Evolutionary conservation across 2,888 invertebrate genomes (phyloP).

Genomic region (Drosophila affinis): DNA sequence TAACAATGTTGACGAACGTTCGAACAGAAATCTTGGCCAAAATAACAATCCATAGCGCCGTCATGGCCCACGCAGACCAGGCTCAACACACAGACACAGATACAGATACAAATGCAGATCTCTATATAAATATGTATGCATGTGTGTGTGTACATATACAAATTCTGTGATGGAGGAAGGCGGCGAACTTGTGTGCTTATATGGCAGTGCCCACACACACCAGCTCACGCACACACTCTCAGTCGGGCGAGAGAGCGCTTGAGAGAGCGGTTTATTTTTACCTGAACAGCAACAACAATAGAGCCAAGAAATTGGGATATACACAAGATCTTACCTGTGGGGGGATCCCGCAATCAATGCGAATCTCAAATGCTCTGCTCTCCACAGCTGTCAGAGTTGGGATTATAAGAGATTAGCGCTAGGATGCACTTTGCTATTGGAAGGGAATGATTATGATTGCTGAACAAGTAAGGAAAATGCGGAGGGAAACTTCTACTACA

Average conservation of each 20-base stretch:
- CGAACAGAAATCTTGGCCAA: conserved; percentile 64
- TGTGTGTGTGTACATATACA: conserved; percentile 2
- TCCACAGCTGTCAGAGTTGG: conserved; percentile 39
- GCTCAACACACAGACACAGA: conserved; percentile 24
- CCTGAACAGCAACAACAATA: conserved; percentile 55
- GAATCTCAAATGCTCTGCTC: conserved; percentile 38
- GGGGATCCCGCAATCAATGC: conserved; percentile 14
- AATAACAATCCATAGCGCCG: conserved; percentile 73
- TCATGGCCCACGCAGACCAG: conserved; percentile 71
- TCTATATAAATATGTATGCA: not conserved
- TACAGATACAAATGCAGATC: not conserved
- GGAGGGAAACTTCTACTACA: too few relatives aligned
- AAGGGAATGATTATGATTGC: not conserved
- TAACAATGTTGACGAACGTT: conserved; percentile 67
- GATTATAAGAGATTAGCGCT: conserved; percentile 21
- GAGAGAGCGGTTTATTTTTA: conserved; percentile 42
- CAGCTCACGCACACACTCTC: conserved; percentile 1
- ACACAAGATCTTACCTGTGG: conserved; percentile 49
- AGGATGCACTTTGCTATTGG: conserved; percentile 14
- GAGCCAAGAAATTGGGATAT: conserved; percentile 50
- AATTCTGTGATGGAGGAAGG: conserved; percentile 26
- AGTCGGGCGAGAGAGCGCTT: conserved; percentile 16
- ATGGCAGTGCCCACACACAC: conserved; percentile 61
- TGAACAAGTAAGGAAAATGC: not conserved
- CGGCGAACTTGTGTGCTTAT: conserved; percentile 73